These are phyloP conservation scores for Corythornis vintsioides DNA, from an alignment of 2,113 vertebrate genomes.

Conservation along the genomic window DNA sequence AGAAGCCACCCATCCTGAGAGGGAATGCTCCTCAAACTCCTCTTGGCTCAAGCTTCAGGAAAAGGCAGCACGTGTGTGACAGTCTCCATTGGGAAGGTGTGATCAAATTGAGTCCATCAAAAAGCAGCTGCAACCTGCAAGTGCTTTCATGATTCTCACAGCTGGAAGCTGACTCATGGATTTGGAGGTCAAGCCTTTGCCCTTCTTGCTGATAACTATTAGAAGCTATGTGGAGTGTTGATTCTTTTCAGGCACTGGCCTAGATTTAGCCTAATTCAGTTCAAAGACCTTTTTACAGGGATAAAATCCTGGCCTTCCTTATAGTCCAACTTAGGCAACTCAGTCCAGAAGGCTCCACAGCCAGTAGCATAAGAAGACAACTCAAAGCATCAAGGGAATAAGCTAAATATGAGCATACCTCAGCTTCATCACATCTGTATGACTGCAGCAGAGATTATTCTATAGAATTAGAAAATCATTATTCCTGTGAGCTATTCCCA, in stretches of 20 bases:
- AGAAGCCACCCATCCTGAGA: background rate
- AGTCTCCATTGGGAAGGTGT: background rate
- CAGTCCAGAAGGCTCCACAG: background rate
- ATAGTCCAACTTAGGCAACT: background rate
- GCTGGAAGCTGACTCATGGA: conserved; percentile 7
- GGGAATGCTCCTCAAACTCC: background rate
- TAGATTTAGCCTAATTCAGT: conserved; percentile 21
- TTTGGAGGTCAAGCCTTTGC: conserved; percentile 17
- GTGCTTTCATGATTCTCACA: background rate
- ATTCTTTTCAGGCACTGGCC: conserved; percentile 20
- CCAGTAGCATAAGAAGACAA: background rate
- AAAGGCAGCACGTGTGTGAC: background rate
- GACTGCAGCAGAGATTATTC: background rate
- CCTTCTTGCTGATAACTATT: background rate
- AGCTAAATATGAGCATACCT: background rate
- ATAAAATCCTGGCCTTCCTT: background rate
- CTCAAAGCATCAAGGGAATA: background rate
- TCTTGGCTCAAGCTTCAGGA: background rate
- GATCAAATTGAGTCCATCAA: background rate
- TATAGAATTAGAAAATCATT: background rate
- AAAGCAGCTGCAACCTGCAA: background rate
- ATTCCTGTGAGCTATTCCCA: background rate
- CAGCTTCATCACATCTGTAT: background rate
- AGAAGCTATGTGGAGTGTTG: background rate
- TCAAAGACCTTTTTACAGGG: background rate